phyloP scores from a whole-genome alignment of 2,888 invertebrate genomes.

The Papilio protenor region DNA sequence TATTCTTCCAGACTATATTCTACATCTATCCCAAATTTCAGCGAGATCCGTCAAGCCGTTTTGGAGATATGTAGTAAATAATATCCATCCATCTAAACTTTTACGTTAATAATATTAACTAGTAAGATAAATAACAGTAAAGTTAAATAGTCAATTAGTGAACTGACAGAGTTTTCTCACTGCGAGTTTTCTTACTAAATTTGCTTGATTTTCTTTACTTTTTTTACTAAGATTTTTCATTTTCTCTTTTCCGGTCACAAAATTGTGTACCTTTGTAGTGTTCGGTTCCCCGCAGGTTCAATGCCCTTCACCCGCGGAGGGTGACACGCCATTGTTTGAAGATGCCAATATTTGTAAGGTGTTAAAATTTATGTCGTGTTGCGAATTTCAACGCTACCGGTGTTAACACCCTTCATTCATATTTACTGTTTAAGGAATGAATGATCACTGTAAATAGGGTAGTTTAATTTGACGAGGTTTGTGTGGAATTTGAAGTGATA shows the following conservation, averaged over 20 bases:
- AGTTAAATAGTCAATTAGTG: too few species aligned
- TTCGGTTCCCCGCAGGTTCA: constrained; percentile 52
- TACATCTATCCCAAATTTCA: too few species aligned
- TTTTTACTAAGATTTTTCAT: not conserved
- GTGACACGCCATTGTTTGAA: constrained; percentile 66
- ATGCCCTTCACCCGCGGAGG: constrained; percentile 60
- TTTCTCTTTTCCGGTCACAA: constrained; percentile 35
- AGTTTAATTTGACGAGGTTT: not conserved
- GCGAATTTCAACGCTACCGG: constrained; percentile 32
- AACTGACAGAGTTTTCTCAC: too few species aligned
- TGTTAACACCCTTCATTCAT: constrained; percentile 27
- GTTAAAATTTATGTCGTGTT: constrained; percentile 56
- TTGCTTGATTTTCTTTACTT: not conserved
- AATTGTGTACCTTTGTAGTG: constrained; percentile 48
- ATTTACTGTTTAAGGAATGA: constrained; percentile 11
- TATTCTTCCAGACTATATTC: too few species aligned
- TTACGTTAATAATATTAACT: too few species aligned
- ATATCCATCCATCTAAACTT: too few species aligned
- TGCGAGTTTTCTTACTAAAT: too few species aligned
- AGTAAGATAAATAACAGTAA: too few species aligned
- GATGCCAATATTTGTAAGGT: constrained; percentile 59
- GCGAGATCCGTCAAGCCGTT: too few species aligned
- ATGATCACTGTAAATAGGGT: constrained; percentile 9
- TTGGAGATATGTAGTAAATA: too few species aligned
- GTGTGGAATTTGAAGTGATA: not conserved